These are phyloP conservation scores for Anisognathus igniventris DNA, from an alignment of 2,797 vertebrate genomes.

Conservation along the genomic window DNA sequence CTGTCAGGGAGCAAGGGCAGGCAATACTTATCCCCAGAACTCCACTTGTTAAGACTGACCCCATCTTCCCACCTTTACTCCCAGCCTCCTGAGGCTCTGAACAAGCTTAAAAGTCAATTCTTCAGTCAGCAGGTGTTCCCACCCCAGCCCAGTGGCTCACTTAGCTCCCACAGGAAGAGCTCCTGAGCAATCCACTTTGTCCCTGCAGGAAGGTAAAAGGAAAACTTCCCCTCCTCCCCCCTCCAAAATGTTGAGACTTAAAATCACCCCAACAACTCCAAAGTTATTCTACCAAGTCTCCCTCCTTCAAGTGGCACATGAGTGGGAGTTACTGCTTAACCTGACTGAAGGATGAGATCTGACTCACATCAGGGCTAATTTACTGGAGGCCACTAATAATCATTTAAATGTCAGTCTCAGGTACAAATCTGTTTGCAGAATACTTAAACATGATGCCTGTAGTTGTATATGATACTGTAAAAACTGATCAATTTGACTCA, in stretches of 20 bases:
- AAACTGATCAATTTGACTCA: neutral
- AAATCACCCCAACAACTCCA: neutral
- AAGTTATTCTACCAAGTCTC: neutral
- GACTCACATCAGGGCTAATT: neutral
- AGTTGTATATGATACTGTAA: neutral
- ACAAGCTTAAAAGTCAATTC: neutral
- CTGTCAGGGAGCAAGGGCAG: neutral
- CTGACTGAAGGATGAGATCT: neutral
- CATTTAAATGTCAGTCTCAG: neutral
- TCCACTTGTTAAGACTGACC: neutral
- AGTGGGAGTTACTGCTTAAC: neutral
- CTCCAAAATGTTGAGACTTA: neutral
- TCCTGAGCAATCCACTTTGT: neutral
- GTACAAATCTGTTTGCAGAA: neutral
- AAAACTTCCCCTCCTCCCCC: neutral
- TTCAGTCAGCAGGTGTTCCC: neutral
- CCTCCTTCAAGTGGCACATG: neutral
- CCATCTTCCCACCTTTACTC: neutral
- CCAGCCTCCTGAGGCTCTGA: neutral
- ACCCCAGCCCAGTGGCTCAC: neutral
- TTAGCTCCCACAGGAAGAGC: neutral
- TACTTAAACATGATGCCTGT: rapidly evolving
- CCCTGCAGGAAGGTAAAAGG: neutral
- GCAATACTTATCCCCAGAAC: neutral
- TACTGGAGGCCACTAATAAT: neutral